Base-by-base conservation (phyloP, 2,113 vertebrate species). In the Oncorhynchus masou region DNA sequence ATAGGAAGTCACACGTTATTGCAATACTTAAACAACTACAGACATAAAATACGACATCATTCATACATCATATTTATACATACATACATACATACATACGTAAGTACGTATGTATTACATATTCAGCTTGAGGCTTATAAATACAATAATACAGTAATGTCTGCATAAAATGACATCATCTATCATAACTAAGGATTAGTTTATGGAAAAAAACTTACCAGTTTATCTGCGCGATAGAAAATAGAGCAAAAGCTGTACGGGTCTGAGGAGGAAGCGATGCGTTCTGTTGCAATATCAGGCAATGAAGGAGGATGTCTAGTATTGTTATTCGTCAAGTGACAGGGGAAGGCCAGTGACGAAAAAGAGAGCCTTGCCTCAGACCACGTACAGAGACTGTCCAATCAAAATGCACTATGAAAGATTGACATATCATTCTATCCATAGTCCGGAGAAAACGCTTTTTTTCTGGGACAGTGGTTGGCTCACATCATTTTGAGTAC, bases 231-330 rank as follows among this genome's bases (percentile, higher is more conserved):
- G 24, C 68, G 16, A 74, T 5, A 16, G 48, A 19, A 9, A 48
- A 25, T 16, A 27, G 3, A 39, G 19, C 24, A 19, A 2, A 65
- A 29, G 3, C 29, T 67, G 24, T 13, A 45, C 25, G 25, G 13
- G 27, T 5, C 9, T 29, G 4, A 74, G 8, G 34, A 74, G 16
- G 73, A 60, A 34, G 27, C 31, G 22, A 20, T n/a, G 7, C 45
- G 20, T 39, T 39, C 27, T 60, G 67, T 25, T 57, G 74, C 25
- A 68, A 60, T 20, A 57, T 8, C 15, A 60, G 54, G 51, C n/a
- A 60, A 62, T 70, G 68, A 15, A 62, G 66, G 29, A 65, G 75
- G 59, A 49, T 24, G 74, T 59, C 49, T 39, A 31, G 25, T 22
- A 24, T 7, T 57, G 49, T 34, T 71, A 16, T 19, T 59, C 69